A percentile compares a stretch with the other conserved stretches of the same genome.
Evolutionary conservation across 1,140 invertebrate species (phyloP).

Genomic region (Nomia melanderi): DNA sequence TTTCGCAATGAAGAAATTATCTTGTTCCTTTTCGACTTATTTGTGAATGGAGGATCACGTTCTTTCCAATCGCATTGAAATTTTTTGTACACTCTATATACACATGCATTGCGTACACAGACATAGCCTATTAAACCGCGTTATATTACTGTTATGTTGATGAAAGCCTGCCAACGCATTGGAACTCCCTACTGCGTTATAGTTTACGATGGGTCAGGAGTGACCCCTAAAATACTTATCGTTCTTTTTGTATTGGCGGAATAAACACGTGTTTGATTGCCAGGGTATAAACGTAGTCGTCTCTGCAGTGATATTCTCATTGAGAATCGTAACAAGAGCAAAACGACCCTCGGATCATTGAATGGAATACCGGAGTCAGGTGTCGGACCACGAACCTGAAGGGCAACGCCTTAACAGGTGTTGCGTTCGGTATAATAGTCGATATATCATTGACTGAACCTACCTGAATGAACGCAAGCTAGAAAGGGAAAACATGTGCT

Average conservation of each 20-base stretch:
- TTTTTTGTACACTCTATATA: no score
- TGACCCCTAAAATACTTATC: neutral
- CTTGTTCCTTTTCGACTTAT: no score
- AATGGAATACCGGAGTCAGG: slow-evolving; percentile 67
- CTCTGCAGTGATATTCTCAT: slow-evolving; percentile 68
- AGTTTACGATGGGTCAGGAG: neutral
- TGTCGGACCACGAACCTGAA: slow-evolving; percentile 63
- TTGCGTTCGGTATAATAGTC: slow-evolving; percentile 69
- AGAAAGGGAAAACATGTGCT: slow-evolving; percentile 25
- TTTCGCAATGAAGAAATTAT: no score
- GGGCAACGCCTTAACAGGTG: slow-evolving; percentile 76
- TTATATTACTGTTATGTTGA: no score
- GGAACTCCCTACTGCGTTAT: no score
- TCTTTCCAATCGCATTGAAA: no score
- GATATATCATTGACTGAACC: slow-evolving; percentile 69
- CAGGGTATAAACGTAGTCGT: slow-evolving; percentile 36
- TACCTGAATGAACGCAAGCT: slow-evolving; percentile 37
- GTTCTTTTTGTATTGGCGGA: neutral
- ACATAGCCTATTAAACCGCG: no score
- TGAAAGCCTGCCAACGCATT: no score
- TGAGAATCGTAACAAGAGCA: slow-evolving; percentile 63
- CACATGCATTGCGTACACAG: no score
- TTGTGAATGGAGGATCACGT: no score
- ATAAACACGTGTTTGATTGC: slow-evolving; percentile 12
- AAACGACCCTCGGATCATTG: slow-evolving; percentile 57